Percentiles rank a stretch among this genome's conserved stretches.
These are phyloP conservation scores for Delphinus delphis DNA, from an alignment of 2,113 vertebrate genomes.

Conservation along the genomic window DNA sequence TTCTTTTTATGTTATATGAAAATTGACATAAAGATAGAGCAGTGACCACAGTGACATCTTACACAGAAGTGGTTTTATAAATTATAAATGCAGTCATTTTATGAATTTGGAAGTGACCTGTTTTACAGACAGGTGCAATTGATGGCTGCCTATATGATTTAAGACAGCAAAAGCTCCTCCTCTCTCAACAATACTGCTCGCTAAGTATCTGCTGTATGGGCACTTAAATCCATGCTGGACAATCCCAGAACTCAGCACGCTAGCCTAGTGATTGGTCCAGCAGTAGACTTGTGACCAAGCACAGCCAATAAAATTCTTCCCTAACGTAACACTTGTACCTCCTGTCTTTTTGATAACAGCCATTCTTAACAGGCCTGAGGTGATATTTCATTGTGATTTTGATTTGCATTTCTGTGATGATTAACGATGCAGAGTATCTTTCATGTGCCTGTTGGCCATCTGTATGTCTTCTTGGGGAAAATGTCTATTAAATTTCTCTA, in stretches of 20 bases:
- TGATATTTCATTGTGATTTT: not conserved
- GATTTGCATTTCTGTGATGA: not conserved
- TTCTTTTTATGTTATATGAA: not conserved
- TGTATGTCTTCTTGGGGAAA: not conserved
- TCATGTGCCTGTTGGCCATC: not conserved
- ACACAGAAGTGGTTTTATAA: not conserved
- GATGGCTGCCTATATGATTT: not conserved
- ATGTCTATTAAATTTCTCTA: not conserved
- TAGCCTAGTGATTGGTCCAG: not conserved
- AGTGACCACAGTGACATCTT: not conserved
- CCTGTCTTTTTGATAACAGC: not conserved
- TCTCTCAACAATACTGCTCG: not conserved
- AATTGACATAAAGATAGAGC: not conserved
- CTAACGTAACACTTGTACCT: too few relatives aligned
- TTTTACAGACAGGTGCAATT: not conserved
- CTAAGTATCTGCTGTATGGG: not conserved
- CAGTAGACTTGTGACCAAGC: not conserved
- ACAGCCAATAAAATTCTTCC: not conserved
- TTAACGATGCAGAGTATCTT: not conserved
- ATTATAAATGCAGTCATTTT: not conserved
- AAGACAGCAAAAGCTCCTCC: not conserved
- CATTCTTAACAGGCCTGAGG: not conserved
- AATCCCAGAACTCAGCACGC: not conserved
- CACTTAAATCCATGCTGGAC: not conserved
- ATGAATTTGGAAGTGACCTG: not conserved